Evolutionary conservation across 2,888 invertebrate genomes (phyloP), one percentile per base, ranked within the genome.

Genomic region (Nemotelus nigrinus): DNA sequence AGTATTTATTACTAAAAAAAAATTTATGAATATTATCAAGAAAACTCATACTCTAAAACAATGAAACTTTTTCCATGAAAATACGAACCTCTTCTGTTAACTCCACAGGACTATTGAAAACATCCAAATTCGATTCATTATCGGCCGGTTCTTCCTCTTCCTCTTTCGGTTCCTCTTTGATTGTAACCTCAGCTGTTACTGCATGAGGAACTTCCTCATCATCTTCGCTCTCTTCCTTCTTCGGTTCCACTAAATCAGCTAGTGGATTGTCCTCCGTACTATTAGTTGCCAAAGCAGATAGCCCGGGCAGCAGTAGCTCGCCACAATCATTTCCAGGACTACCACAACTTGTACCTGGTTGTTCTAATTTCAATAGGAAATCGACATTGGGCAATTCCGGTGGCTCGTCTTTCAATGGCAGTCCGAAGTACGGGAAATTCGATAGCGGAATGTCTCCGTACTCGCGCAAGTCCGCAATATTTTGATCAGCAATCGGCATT

Each of bases 391-490:
- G 81, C 58, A 78, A 82, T 44, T 65, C 76, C 86, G 81, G 80
- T 81, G 88, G 80, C 86, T 90, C 80, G 88, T 84, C 82, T 87
- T 88, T 82, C 81, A 88, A 80, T 4, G 86, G 86, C 65, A 86
- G 80, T 76, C 84, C 83, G 39, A 83, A 84, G 77, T 86, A 86
- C 2, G 83, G 84, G 70, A 82, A 83, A 79, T 81, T 78, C 0
- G 83, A 80, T 0, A 85, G 81, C 70, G 84, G 79, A 44, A 87
- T 80, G 60, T 89, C 88, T 2, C 86, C 88, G 80, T 89, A 91
- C 80, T 90, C 91, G 79, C 88, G 87, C 8, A 91, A 83, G 84
- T 91, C 91, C 0, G 90, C 90, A 80, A 90, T 82, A 81, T 90
- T 91, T 81, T 91, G 90, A 67, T 89, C 89, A 82, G 88, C 88